Base-by-base conservation (phyloP, 2,113 vertebrate genomes). In the Sebastes fasciatus region DNA sequence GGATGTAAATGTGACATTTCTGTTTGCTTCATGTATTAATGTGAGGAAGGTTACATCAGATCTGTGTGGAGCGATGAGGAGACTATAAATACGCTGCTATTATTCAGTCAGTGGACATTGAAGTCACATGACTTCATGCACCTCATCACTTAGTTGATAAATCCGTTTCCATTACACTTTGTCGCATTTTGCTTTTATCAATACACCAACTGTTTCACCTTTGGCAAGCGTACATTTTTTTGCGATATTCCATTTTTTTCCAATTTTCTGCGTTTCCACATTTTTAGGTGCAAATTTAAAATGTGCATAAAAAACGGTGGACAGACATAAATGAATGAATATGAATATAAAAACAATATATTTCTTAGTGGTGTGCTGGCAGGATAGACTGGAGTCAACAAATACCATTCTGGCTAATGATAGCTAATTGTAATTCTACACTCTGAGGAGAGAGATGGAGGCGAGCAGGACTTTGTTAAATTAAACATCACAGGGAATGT, bases 401-500 rank as follows among this genome's bases (percentile, higher is more conserved):
- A 61, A 65, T 11, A 62, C 6, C 0, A 48, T 51, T 73, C 11
- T 46, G 63, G 23, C 17, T 71, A 48, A 77, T 55, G 45, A 63
- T 0, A 26, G 55, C 74, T 79, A 77, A 82, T 64, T 73, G 49
- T 48, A 16, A 73, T 62, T 16, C 57, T 65, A 54, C 57, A 43
- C 6, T 83, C 8, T 42, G 40, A 17, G 42, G 54, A 45, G 26
- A 51, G 51, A 62, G 42, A 57, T 43, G 2, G 16, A 64, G 43
- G 9, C 51, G n/a, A 52, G 58, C 58, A 72, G 48, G 49, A 51
- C 68, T 62, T 60, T 49, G 46, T 58, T 43, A 74, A 64, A 77
- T 23, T 46, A 73, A 60, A 54, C 63, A 84, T 77, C 57, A 78
- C 4, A 78, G 19, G 40, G 63, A 65, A 57, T 57, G 5, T 26